Evolutionary conservation across 2,888 invertebrate genomes (phyloP), one percentile per base, ranked within the genome.

Genomic region (Mactromeris polynyma): DNA sequence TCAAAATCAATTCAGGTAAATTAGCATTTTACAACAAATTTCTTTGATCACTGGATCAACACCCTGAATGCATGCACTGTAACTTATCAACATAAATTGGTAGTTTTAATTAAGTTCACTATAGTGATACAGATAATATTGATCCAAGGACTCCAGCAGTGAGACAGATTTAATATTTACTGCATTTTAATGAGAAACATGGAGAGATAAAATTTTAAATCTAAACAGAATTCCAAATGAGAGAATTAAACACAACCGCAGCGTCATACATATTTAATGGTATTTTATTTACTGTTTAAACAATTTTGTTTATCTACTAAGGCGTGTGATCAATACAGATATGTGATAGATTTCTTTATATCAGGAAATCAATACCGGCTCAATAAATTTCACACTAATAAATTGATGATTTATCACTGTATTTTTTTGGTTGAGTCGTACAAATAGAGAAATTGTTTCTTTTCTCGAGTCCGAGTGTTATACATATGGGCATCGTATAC

Each of bases 201-300:
- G 19, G 17, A 17, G 51, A 51, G 51, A 64, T 64, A n/a, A n/a
- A 26, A 64, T 64, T 26, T 64, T n/a, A 64, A 64, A 64, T n/a
- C 26, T 64, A n/a, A 26, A 64, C n/a, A 64, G 58, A 64, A 26
- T 64, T 64, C 26, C 1, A 64, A 64, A 26, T 64, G 58, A 64
- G 26, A 26, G n/a, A 64, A 64, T 64, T 64, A n/a, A 64, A 64
- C 58, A 64, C 9, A n/a, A 21, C 7, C 58, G 11, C 9, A 11
- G 6, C 26, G 58, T 26, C 58, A 64, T 64, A 26, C 58, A 64
- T 64, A 64, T 64, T 64, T 26, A 64, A 64, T 64, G n/a, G 26
- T 64, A 26, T 64, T 64, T 64, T 11, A 64, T 26, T 26, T 64
- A 64, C 58, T 64, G 58, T n/a, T 64, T 64, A 64, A 64, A 64